phyloP scores from a whole-genome alignment of 2,888 invertebrate species.

The Amphiduros pacificus region DNA sequence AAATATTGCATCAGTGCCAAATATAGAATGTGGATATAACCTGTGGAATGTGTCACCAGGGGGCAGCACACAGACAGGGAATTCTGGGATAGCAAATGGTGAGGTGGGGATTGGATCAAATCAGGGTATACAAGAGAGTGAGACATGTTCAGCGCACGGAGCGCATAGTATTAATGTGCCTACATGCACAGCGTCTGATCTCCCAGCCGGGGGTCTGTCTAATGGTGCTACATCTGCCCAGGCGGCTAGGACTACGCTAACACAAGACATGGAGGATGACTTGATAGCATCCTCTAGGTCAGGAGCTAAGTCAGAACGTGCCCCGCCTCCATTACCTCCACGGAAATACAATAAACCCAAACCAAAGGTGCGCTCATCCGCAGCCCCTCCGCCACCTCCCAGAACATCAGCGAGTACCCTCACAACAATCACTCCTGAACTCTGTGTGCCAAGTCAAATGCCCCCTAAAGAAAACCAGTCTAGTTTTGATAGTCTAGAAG shows the following conservation, averaged over 20 bases:
- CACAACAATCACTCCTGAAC: background rate
- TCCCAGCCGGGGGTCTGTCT: too few relatives aligned
- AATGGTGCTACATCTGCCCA: background rate
- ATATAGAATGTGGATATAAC: conserved; percentile 33
- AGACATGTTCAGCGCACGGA: background rate
- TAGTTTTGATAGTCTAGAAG: conserved; percentile 49
- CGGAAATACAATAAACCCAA: background rate
- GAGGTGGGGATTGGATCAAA: too few relatives aligned
- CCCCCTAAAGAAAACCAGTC: conserved; percentile 27
- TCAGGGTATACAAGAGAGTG: background rate
- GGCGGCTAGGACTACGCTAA: background rate
- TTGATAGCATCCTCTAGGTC: too few relatives aligned
- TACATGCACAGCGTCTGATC: background rate
- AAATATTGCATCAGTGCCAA: conserved; percentile 34
- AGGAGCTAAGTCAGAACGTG: too few relatives aligned
- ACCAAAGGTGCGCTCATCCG: background rate
- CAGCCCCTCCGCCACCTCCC: too few relatives aligned
- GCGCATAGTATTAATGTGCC: background rate
- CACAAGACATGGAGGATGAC: background rate
- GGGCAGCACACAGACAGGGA: too few relatives aligned
- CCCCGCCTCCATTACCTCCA: background rate
- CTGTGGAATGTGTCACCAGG: background rate
- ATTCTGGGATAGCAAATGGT: background rate
- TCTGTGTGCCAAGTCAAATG: conserved; percentile 5
- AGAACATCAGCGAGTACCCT: too few relatives aligned